These are phyloP conservation scores for Elanoides forficatus DNA, from an alignment of 2,113 vertebrate species.

Conservation along the genomic window DNA sequence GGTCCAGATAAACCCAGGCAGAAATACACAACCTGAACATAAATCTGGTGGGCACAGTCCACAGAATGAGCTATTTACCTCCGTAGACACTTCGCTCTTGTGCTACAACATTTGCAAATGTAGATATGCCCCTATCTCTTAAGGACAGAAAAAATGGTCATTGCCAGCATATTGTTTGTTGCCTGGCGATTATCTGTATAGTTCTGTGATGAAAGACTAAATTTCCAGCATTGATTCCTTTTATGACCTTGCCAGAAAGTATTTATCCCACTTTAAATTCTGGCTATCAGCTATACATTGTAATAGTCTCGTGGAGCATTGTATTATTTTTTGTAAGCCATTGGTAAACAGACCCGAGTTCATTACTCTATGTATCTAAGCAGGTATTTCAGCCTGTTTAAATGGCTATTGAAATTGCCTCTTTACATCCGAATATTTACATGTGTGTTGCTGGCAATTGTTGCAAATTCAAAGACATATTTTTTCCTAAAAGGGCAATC, in stretches of 20 bases:
- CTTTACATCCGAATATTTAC: neutral
- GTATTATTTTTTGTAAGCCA: neutral
- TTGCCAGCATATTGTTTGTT: constrained; percentile 8
- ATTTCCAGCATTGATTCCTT: constrained; percentile 20
- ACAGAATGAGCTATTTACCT: neutral
- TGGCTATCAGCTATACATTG: neutral
- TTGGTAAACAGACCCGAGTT: neutral
- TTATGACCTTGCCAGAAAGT: constrained; percentile 41
- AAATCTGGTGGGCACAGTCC: neutral
- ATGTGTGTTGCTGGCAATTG: neutral
- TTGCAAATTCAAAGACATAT: neutral
- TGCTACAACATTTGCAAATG: neutral
- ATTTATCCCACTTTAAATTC: constrained; percentile 38
- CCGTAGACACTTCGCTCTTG: neutral
- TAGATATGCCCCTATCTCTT: neutral
- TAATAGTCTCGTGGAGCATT: neutral
- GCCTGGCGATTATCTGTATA: constrained; percentile 3
- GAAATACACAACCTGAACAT: neutral
- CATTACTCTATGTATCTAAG: constrained; percentile 5
- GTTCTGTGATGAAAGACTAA: constrained; percentile 11
- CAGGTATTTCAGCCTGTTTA: constrained; percentile 1
- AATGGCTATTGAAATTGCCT: constrained; percentile 8
- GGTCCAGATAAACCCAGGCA: neutral
- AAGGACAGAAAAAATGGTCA: neutral
- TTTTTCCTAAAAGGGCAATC: constrained; percentile 15